Conservation (phyloP, 2,888 invertebrate species). For the Griposia aprilina region DNA sequence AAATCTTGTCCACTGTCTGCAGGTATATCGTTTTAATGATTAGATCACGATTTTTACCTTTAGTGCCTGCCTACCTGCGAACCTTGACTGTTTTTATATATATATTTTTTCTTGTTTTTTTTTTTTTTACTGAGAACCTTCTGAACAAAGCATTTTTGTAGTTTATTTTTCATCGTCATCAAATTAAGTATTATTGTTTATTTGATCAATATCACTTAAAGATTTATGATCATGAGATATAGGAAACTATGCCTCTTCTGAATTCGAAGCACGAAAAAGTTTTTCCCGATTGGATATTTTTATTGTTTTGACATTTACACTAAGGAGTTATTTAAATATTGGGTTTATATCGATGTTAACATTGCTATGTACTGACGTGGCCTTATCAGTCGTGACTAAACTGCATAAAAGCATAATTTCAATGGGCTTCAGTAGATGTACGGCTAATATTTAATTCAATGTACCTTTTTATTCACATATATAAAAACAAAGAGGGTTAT, state of each 20-base stretch:
- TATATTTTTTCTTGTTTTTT: background rate
- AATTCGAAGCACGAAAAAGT: constrained; percentile 18
- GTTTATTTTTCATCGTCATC: background rate
- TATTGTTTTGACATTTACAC: constrained; percentile 40
- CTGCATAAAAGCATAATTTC: constrained; percentile 45
- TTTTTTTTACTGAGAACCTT: background rate
- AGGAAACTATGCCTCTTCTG: background rate
- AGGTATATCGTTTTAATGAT: constrained; percentile 48
- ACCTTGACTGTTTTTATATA: constrained; percentile 39
- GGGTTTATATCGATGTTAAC: constrained; percentile 46
- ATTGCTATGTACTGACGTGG: constrained; percentile 58
- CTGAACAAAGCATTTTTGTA: too few relatives aligned
- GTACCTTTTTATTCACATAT: constrained; percentile 2
- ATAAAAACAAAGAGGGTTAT: background rate
- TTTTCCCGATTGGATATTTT: constrained; percentile 8
- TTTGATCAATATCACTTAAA: constrained; percentile 7
- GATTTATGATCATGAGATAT: constrained; percentile 2
- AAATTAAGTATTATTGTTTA: constrained; percentile 11
- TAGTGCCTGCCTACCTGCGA: constrained; percentile 5
- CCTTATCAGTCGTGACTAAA: constrained; percentile 67
- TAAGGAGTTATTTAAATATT: constrained; percentile 23
- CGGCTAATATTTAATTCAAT: constrained; percentile 3
- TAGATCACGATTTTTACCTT: constrained; percentile 55
- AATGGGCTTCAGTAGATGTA: constrained; percentile 26
- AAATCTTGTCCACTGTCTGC: constrained; percentile 28